phyloP scores from a whole-genome alignment of 2,888 invertebrate genomes.

The Lycocerus yunnanus region DNA sequence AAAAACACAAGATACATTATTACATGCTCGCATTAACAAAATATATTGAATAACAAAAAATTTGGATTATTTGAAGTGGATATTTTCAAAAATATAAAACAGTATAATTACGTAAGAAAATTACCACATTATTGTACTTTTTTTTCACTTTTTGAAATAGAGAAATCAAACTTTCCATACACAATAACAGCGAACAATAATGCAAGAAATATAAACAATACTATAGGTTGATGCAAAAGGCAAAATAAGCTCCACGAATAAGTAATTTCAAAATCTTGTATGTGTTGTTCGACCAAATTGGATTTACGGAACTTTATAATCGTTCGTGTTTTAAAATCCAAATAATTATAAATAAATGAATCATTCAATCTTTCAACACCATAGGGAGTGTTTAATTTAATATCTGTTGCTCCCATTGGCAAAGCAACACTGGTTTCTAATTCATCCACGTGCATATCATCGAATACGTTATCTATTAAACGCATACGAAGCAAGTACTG shows the following conservation, averaged over 20 bases:
- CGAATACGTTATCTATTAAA: conserved; percentile 94
- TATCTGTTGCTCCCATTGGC: conserved; percentile 88
- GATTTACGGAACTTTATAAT: conserved; percentile 80
- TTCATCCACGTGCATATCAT: conserved; percentile 95
- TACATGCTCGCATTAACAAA: too few relatives aligned
- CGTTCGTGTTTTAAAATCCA: conserved; percentile 92
- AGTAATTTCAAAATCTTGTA: conserved; percentile 85
- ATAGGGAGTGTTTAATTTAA: conserved; percentile 83
- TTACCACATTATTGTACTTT: background rate
- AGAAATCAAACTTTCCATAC: conserved; percentile 95
- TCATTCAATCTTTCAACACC: conserved; percentile 74
- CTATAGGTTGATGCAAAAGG: conserved; percentile 92
- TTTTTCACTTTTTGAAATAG: conserved; percentile 61
- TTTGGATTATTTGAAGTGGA: too few relatives aligned
- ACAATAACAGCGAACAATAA: conserved; percentile 90
- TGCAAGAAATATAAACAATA: conserved; percentile 88
- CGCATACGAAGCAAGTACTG: conserved; percentile 86
- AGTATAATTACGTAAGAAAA: too few relatives aligned
- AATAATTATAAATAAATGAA: conserved; percentile 85
- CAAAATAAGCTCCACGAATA: conserved; percentile 86
- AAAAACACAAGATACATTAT: too few relatives aligned
- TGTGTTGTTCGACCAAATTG: conserved; percentile 94
- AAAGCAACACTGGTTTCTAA: conserved; percentile 86
- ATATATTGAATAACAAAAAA: too few relatives aligned
- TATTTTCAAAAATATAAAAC: background rate